Percentiles rank a stretch among this genome's conserved stretches.
These are phyloP conservation scores for Zaprionus lineosus DNA, from an alignment of 2,888 invertebrate genomes.

Conservation along the genomic window DNA sequence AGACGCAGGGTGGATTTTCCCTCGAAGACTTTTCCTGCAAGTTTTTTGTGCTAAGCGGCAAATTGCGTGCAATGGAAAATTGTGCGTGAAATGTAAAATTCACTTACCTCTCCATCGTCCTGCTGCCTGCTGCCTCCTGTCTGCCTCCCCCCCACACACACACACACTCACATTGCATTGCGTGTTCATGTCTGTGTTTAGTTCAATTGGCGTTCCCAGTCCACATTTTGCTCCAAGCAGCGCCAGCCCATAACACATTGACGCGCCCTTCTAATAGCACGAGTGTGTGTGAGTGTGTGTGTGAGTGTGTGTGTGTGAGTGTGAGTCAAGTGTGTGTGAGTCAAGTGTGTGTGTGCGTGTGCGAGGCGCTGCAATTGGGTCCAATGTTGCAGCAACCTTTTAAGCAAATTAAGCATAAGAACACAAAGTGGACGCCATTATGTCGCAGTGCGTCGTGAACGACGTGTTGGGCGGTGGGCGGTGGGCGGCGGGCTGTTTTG, in stretches of 20 bases:
- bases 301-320: no score
- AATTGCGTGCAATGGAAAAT: conserved; percentile 79
- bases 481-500: no score
- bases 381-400: conserved; percentile 62
- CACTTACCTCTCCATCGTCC: conserved; percentile 40
- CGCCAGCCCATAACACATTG: conserved; percentile 52
- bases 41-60: conserved; percentile 60
- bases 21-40: conserved; percentile 23
- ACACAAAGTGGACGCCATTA: conserved; percentile 80
- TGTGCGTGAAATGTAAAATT: conserved; percentile 80
- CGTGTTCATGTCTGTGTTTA: conserved; percentile 45
- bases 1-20: conserved; percentile 14
- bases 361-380: conserved; percentile 33
- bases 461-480: no score
- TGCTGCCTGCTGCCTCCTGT: no score
- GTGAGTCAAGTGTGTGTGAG: no score
- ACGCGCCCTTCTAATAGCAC: conserved; percentile 28
- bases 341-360: conserved; percentile 12
- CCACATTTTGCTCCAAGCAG: conserved; percentile 2
- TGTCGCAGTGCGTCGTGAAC: conserved; percentile 70
- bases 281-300: conserved; percentile 23
- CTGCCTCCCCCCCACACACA: neutral
- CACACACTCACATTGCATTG: conserved; percentile 46
- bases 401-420: conserved; percentile 81
- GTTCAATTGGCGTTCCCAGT: conserved; percentile 37